Base-by-base conservation (phyloP, 2,797 vertebrate species). In the Gobionotothen gibberifrons region DNA sequence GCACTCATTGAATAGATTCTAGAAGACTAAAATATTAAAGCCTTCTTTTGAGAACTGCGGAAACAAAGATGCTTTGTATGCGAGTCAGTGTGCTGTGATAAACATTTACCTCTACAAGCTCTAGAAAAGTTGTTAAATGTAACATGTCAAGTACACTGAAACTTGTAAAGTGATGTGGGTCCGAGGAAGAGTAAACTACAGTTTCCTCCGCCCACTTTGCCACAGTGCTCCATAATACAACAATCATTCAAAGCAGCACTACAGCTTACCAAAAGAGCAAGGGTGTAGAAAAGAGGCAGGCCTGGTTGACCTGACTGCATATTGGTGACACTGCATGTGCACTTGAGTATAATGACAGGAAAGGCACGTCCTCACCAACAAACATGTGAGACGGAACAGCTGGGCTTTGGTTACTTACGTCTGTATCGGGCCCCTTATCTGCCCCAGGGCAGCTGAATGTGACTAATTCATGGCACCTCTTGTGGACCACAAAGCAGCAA, bases 401-500 rank as follows among this genome's bases (percentile, higher is more conserved):
- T 84, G 69, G 65, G 44, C 32, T 85, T 64, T 32, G 66, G 69
- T 83, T 91, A 99, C 98, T 99, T 91, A 99, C 98, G 69, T 99
- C 97, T 42, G 98, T 98, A 94, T 99, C 97, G 0, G 97, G 97
- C 10, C 97, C 97, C 88, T 98, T 99, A 91, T 99, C 98, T 9
- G 96, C 98, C 66, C 98, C 98, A 0, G 98, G 98, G 80, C 98
- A 99, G 66, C 92, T 96, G 92, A 99, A 99, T 12, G 98, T 97
- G 88, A 99, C 98, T 4, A 99, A 95, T 85, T 99, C 98, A 97
- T 99, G 98, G 96, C 98, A 99, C 79, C 98, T 93, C 95, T 98
- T 99, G 84, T 99, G 98, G 90, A 99, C 98, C 95, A 99, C 98
- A 83, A 99, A 99, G 92, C 97, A 98, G 96, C 98, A 99, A 95